phyloP scores from a whole-genome alignment of 2,888 invertebrate species.

The Drosophila imparisetae region DNA sequence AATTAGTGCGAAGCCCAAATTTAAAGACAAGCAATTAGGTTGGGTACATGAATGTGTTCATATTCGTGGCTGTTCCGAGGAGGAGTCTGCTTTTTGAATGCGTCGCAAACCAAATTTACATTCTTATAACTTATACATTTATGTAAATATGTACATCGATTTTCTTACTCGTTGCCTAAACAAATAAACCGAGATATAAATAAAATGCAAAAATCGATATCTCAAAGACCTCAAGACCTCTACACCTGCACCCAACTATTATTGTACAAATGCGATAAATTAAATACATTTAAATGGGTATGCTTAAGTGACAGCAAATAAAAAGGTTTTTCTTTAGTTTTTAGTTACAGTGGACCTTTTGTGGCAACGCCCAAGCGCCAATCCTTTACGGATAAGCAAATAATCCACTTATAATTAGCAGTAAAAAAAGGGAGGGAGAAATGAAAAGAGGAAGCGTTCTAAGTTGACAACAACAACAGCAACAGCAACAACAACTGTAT shows the following conservation, averaged over 20 bases:
- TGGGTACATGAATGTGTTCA: background rate
- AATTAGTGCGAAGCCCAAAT: slow-evolving; percentile 4
- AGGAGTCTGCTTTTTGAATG: background rate
- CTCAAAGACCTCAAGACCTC: background rate
- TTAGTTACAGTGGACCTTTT: slow-evolving; percentile 6
- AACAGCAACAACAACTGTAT: background rate
- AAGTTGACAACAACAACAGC: slow-evolving; percentile 1
- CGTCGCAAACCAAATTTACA: background rate
- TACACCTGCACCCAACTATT: background rate
- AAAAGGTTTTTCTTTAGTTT: background rate
- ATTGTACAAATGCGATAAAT: background rate
- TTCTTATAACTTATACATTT: background rate
- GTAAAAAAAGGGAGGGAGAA: background rate
- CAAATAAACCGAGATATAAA: background rate
- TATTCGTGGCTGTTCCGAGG: background rate
- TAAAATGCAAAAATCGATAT: background rate
- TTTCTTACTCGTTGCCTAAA: background rate
- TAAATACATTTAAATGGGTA: background rate
- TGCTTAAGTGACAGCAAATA: background rate
- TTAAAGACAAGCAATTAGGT: slow-evolving; percentile 4
- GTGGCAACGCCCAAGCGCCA: slow-evolving; percentile 21
- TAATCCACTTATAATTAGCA: slow-evolving; percentile 73
- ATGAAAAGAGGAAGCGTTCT: background rate
- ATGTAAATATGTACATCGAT: background rate
- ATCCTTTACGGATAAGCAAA: slow-evolving; percentile 70